Evolutionary conservation across 2,797 vertebrate genomes (phyloP).

Genomic region (Sebastiscus albofasciatus): DNA sequence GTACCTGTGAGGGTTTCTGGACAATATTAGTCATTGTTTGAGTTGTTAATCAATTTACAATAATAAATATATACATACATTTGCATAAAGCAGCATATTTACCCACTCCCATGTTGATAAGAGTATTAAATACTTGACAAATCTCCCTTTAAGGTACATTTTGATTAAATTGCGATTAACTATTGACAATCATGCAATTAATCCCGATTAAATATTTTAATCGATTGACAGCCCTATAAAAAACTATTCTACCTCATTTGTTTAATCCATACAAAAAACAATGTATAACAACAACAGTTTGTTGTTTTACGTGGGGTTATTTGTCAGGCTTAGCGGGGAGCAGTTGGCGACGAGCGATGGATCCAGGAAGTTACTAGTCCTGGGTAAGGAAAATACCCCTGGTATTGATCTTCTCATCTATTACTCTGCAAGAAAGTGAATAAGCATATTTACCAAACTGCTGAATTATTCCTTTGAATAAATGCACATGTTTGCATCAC

Average conservation of each 20-base stretch:
- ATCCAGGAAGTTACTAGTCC: not conserved
- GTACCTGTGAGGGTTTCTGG: too few relatives aligned
- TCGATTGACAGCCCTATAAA: too few relatives aligned
- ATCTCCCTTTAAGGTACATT: not conserved
- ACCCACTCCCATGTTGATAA: not conserved
- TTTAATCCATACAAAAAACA: not conserved
- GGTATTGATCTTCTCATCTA: not conserved
- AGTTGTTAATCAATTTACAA: not conserved
- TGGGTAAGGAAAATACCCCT: not conserved
- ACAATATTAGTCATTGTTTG: too few relatives aligned
- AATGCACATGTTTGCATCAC: not conserved
- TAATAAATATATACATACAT: not conserved
- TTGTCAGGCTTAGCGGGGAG: not conserved
- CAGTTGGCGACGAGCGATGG: not conserved
- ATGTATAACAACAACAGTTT: not conserved
- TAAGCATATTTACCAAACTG: not conserved
- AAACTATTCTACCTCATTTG: not conserved
- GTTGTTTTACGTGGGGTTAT: not conserved
- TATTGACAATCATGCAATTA: not conserved
- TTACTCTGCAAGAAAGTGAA: not conserved
- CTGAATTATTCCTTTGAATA: not conserved
- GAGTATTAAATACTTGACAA: too few relatives aligned
- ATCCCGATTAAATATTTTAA: not conserved
- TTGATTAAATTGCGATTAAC: not conserved
- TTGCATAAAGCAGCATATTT: not conserved